Base-by-base conservation (phyloP, 2,888 invertebrate genomes). In the Melinaea marsaeus region DNA sequence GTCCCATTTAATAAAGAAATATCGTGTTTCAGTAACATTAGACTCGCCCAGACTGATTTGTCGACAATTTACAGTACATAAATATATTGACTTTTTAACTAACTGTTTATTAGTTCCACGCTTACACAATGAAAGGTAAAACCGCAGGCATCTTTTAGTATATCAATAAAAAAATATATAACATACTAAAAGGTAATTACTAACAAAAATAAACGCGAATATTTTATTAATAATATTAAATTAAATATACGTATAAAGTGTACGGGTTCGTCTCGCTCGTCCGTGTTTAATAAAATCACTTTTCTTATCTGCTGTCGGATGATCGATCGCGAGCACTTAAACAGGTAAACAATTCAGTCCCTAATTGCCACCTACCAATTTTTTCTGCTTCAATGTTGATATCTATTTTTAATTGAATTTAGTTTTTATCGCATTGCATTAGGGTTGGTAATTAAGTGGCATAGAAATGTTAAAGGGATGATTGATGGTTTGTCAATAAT, bases 401-500 rank as follows among this genome's bases (percentile, higher is more conserved):
- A 58, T 62, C 33, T 5, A 9, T 6, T 57, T 58, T 22, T 9
- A 54, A 4, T 13, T 13, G 9, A 64, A 64, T 60, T 33, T 51
- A 37, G 11, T 37, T 51, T 46, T 57, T 59, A 55, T 7, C 9
- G 6, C 3, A 7, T 2, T 0, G 2, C 3, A 2, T 1, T 63
- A 65, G 34, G 46, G 62, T 47, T 3, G 33, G 33, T 58, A 37
- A 45, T 63, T 13, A 4, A n/a, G 4, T 54, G 13, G 2, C 13
- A 13, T n/a, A 11, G 13, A n/a, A 11, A 54, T 56, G 35, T 11
- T 45, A 22, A 47, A 65, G 65, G 61, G 69, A 75, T 86, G 86
- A 87, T 85, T 83, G 85, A 86, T 86, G 79, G 76, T 79, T 79
- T 79, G 81, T 84, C 85, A 84, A 85, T 81, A 69, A 48, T 59